Evolutionary conservation across 2,113 vertebrate genomes (phyloP).

Genomic region (Nipponia nippon): DNA sequence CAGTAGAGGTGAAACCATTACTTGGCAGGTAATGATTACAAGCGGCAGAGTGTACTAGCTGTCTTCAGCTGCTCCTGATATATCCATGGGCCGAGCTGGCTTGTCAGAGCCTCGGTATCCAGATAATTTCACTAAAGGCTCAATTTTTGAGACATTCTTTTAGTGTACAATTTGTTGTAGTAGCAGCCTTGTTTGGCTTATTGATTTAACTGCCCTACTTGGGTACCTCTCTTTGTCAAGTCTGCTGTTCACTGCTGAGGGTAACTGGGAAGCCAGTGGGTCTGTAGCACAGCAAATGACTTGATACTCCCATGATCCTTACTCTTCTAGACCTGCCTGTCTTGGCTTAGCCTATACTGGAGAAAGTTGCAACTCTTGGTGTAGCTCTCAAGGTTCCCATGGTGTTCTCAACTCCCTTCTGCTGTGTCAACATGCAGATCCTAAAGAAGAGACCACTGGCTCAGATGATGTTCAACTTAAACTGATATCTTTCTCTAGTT

Average conservation of each 20-base stretch:
- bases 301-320: neutral
- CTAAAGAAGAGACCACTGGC: neutral
- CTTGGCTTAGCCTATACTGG: neutral
- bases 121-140: neutral
- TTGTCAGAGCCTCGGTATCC: neutral
- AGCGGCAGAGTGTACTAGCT: neutral
- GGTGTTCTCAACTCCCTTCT: neutral
- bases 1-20: neutral
- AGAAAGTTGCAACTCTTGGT: neutral
- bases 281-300: neutral
- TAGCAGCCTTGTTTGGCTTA: neutral
- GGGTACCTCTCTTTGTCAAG: neutral
- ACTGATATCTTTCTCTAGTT: neutral
- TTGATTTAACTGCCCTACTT: rapidly evolving
- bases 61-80: neutral
- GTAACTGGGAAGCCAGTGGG: neutral
- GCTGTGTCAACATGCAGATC: rapidly evolving
- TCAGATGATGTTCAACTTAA: neutral
- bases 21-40: neutral
- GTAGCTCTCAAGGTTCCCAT: rapidly evolving
- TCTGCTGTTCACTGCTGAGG: neutral
- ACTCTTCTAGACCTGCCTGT: neutral
- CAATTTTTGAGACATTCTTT: neutral
- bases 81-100: neutral
- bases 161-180: neutral